Percentiles rank a stretch among this genome's conserved stretches.
phyloP scores from a whole-genome alignment of 2,888 invertebrate species.

The Drosophila neoperkinsi region DNA sequence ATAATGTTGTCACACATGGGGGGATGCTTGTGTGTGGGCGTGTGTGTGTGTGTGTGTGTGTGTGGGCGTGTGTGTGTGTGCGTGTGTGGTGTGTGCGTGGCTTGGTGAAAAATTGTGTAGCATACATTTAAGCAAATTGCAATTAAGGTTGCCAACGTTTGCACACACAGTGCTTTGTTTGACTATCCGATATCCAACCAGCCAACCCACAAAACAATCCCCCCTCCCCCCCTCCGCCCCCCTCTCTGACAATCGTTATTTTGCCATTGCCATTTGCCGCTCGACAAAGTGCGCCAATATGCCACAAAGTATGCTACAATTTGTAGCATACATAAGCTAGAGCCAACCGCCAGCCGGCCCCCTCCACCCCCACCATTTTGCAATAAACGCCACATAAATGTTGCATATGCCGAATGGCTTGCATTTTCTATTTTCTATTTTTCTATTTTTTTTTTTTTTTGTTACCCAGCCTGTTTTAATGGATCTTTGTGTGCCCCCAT shows the following conservation, averaged over 20 bases:
- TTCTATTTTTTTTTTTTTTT: neutral
- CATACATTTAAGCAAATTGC: conserved; percentile 79
- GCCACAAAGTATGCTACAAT: conserved; percentile 79
- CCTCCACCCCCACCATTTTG: conserved; percentile 22
- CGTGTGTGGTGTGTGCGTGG: conserved; percentile 2
- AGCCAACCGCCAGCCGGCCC: neutral
- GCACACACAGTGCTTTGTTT: conserved; percentile 58
- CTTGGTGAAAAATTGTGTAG: conserved; percentile 70
- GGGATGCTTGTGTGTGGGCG: neutral
- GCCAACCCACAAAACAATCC: neutral
- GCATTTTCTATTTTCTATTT: conserved; percentile 37
- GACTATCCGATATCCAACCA: conserved; percentile 40
- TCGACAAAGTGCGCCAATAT: conserved; percentile 77
- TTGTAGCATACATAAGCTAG: conserved; percentile 67
- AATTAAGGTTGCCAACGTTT: conserved; percentile 66
- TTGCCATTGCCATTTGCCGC: conserved; percentile 39
- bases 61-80: neutral
- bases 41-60: neutral
- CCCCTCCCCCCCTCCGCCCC: rapidly evolving
- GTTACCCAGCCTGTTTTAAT: conserved; percentile 50
- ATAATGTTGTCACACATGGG: conserved; percentile 3
- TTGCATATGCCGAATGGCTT: conserved; percentile 64
- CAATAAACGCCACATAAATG: conserved; percentile 59
- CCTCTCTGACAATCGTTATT: neutral
- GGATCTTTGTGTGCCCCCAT: conserved; percentile 51